Evolutionary conservation across 2,888 invertebrate genomes (phyloP).

Genomic region (Catocala sponsa): DNA sequence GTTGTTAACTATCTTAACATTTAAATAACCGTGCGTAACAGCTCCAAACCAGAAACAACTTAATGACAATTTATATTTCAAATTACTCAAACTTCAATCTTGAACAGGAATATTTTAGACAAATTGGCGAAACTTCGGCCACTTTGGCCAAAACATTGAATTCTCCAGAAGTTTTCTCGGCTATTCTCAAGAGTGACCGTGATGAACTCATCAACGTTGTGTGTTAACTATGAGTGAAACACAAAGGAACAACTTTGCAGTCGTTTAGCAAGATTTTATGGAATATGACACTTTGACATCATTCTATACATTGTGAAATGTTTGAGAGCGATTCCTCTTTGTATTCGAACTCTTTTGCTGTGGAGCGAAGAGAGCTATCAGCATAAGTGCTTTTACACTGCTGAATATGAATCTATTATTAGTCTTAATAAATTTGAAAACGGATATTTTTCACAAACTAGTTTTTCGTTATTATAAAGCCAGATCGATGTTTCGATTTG

Average conservation of each 20-base stretch:
- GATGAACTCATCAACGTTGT: constrained; percentile 24
- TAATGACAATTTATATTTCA: not conserved
- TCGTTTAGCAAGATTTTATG: constrained; percentile 29
- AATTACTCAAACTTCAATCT: not conserved
- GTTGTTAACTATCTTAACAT: too few relatives aligned
- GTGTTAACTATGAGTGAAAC: constrained; percentile 30
- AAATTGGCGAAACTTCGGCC: constrained; percentile 14
- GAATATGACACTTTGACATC: constrained; percentile 26
- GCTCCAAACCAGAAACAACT: too few relatives aligned
- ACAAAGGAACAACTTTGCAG: constrained; percentile 32
- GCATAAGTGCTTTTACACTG: constrained; percentile 1
- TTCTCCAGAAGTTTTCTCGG: constrained; percentile 22
- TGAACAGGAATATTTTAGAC: constrained; percentile 21
- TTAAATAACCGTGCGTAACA: too few relatives aligned
- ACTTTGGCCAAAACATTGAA: constrained; percentile 29
- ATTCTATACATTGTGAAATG: constrained; percentile 17
- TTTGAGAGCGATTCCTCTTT: constrained; percentile 5
- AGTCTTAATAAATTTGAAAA: too few relatives aligned
- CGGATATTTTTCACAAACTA: not conserved
- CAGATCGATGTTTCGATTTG: constrained; percentile 6
- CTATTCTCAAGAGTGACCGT: constrained; percentile 26
- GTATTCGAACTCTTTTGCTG: constrained; percentile 2
- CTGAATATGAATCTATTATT: not conserved
- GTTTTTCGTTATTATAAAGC: not conserved
- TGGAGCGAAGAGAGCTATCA: constrained; percentile 1